Conservation (phyloP, 2,888 invertebrate species). For the Melanotus villosus region DNA sequence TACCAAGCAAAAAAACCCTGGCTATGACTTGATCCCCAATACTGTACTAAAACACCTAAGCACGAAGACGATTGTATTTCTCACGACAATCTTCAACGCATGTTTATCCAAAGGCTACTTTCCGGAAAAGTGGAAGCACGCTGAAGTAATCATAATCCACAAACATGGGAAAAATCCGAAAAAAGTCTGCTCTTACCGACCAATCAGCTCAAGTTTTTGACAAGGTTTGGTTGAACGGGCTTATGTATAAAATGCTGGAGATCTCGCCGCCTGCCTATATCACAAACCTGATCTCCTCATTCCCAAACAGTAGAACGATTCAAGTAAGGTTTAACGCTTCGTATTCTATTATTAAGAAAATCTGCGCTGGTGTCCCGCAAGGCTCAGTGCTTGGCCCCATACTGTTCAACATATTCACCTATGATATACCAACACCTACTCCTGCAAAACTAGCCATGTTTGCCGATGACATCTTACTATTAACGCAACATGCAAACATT, state of each 20-base stretch:
- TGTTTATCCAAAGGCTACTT: neutral
- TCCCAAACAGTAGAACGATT: neutral
- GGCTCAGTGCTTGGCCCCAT: constrained; percentile 10
- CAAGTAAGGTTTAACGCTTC: neutral
- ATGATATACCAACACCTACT: neutral
- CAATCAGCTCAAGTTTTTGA: neutral
- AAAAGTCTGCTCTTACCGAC: neutral
- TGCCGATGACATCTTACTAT: constrained; percentile 9
- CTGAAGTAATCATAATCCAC: neutral
- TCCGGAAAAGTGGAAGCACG: neutral
- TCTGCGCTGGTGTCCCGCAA: neutral
- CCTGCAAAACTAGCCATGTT: neutral
- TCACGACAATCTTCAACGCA: neutral
- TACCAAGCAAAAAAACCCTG: neutral
- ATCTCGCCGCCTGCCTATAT: neutral
- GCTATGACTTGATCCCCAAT: neutral
- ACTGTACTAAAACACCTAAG: neutral
- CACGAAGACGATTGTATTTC: neutral
- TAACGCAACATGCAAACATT: constrained; percentile 1
- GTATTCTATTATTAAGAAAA: neutral
- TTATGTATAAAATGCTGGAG: neutral
- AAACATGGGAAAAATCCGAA: neutral
- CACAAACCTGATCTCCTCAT: neutral
- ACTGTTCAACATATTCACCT: neutral
- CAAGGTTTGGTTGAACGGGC: neutral